Evolutionary conservation across 1,140 invertebrate species (phyloP).

Genomic region (Anoplolepis gracilipes): DNA sequence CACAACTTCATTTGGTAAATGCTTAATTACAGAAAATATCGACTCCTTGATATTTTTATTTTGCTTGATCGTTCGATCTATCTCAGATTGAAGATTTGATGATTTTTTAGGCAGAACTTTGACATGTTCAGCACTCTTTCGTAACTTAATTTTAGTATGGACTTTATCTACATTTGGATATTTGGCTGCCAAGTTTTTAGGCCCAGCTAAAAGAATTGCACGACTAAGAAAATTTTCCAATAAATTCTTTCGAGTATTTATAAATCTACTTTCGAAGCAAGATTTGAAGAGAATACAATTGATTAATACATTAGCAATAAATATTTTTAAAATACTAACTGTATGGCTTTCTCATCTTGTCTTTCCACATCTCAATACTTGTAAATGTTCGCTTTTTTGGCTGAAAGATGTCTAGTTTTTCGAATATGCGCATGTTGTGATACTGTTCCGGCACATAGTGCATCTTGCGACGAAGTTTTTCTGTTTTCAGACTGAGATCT

Average conservation of each 20-base stretch:
- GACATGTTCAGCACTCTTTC: neutral
- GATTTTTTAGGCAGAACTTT: too few species aligned
- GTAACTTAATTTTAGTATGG: neutral
- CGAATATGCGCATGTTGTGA: neutral
- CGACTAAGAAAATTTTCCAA: neutral
- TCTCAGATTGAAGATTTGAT: neutral
- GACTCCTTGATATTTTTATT: neutral
- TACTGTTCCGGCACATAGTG: neutral
- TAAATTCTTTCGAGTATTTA: neutral
- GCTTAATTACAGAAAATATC: too few species aligned
- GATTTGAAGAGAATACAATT: too few species aligned
- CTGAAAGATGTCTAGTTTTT: neutral
- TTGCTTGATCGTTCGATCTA: neutral
- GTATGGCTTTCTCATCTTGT: constrained; percentile 5
- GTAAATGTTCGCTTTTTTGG: constrained; percentile 16
- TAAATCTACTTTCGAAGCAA: too few species aligned
- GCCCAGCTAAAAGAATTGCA: constrained; percentile 18
- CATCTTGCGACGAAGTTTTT: neutral
- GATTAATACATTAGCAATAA: too few species aligned
- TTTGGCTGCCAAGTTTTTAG: neutral
- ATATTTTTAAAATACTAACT: constrained; percentile 3
- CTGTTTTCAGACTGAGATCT: constrained; percentile 13
- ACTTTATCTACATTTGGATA: neutral
- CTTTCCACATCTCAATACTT: constrained; percentile 26
- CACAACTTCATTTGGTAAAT: neutral